A percentile compares a stretch with the other conserved stretches of the same genome.
phyloP scores from a whole-genome alignment of 2,888 invertebrate species.

The Cephonodes hylas region DNA sequence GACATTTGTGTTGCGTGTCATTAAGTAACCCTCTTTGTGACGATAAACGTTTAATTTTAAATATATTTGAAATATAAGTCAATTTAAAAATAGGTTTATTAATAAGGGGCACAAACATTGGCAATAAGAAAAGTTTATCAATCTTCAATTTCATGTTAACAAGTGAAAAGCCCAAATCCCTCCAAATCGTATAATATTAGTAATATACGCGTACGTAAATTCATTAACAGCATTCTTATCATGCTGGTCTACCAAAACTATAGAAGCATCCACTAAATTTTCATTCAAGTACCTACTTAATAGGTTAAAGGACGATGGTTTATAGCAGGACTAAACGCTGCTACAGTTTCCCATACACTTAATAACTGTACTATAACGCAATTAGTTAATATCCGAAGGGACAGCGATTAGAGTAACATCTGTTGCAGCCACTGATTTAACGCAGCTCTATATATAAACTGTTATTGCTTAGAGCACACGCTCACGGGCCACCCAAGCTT shows the following conservation, averaged over 20 bases:
- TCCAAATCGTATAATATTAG: too few species aligned
- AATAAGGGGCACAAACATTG: too few species aligned
- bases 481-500: not conserved
- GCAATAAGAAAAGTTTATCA: too few species aligned
- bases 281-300: too few species aligned
- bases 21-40: not conserved
- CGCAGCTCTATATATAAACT: not conserved
- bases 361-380: not conserved
- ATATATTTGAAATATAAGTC: not conserved
- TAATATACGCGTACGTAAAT: too few species aligned
- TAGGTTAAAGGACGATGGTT: too few species aligned
- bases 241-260: too few species aligned
- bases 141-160: too few species aligned
- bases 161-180: too few species aligned
- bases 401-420: not conserved
- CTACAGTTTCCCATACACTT: not conserved
- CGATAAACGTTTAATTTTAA: not conserved
- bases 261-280: too few species aligned
- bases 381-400: not conserved
- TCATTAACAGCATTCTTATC: too few species aligned
- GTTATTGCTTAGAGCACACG: not conserved
- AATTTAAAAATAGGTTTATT: too few species aligned
- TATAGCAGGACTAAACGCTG: not conserved
- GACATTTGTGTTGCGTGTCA: not conserved
- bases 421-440: not conserved